Conservation (phyloP, 2,888 invertebrate species). For the Gymnoscelis rufifasciata region DNA sequence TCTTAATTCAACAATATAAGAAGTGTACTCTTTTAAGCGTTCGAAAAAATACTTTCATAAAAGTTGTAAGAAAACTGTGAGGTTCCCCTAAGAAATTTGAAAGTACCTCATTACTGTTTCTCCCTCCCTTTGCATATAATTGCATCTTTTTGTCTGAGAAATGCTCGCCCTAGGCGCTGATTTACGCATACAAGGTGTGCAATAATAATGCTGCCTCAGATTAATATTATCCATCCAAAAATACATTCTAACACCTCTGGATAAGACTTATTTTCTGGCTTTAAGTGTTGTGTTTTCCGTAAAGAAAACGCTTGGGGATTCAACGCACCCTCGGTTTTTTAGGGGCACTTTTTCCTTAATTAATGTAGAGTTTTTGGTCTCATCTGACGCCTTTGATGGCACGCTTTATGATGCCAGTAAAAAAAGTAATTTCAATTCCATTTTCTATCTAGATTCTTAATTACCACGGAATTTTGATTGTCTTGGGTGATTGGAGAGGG, state of each 20-base stretch:
- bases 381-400: constrained; percentile 63
- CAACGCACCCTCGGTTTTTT: constrained; percentile 67
- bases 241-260: constrained; percentile 35
- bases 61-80: constrained; percentile 13
- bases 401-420: constrained; percentile 48
- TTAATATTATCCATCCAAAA: constrained; percentile 66
- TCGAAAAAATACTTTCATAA: constrained; percentile 6
- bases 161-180: constrained; percentile 72
- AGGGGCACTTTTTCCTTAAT: constrained; percentile 73
- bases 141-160: constrained; percentile 75
- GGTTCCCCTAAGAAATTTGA: constrained; percentile 37
- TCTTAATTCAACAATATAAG: no score
- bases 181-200: constrained; percentile 79
- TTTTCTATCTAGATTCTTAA: constrained; percentile 12
- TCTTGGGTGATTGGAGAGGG: no score
- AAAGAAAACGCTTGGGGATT: constrained; percentile 69
- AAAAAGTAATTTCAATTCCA: constrained; percentile 46
- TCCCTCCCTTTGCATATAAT: constrained; percentile 70
- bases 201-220: constrained; percentile 72
- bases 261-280: constrained; percentile 45
- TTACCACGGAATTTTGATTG: no score
- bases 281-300: constrained; percentile 50
- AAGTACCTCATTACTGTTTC: constrained; percentile 54
- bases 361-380: constrained; percentile 75
- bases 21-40: no score